Evolutionary conservation across 2,797 vertebrate species (phyloP), one percentile per base, ranked within the genome.

Genomic region (Pachyuromys duprasi): DNA sequence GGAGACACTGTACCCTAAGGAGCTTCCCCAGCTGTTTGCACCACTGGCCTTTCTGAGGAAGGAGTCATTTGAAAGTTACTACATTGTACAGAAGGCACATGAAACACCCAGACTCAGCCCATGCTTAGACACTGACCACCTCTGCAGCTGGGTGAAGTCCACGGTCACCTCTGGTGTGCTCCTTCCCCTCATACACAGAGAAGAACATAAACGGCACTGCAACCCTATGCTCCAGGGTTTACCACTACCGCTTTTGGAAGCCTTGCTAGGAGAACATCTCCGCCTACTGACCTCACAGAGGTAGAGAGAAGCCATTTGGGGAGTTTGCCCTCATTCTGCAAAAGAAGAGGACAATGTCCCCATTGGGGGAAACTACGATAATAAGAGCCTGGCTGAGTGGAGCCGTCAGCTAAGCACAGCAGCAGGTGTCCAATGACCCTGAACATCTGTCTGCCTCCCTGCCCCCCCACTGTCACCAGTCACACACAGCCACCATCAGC

Each of bases 301-400:
- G 82, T 62, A 93, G 62, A 90, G 72, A 92, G 67, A 91, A 49
- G 69, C 36, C 88, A 84, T 12, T 53, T 84, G 42, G 89, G 42
- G 53, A 87, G 49, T 63, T 15, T 31, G 13, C 91, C 67, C 88
- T 83, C 70, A 89, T 76, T 9, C 26, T n/a, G 20, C 31, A 39
- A 78, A 88, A 60, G 72, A 65, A 42, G 31, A 93, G 28, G 31
- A 80, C 42, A 67, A 39, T 70, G 65, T 36, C 65, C 72, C 70
- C 7, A 82, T 39, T 6, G 2, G 9, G 36, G 88, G 69, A 28
- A 55, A 26, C 90, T 39, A 31, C 83, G 55, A 28, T 11, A 53
- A 11, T 14, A 92, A n/a, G 74, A 69, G 33, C 15, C 36, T 18
- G 0, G 3, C 18, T 28, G 18, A 42, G 63, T 2, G 5, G 67